Evolutionary conservation across 1,140 invertebrate genomes (phyloP).

Genomic region (Trichogramma pretiosum): DNA sequence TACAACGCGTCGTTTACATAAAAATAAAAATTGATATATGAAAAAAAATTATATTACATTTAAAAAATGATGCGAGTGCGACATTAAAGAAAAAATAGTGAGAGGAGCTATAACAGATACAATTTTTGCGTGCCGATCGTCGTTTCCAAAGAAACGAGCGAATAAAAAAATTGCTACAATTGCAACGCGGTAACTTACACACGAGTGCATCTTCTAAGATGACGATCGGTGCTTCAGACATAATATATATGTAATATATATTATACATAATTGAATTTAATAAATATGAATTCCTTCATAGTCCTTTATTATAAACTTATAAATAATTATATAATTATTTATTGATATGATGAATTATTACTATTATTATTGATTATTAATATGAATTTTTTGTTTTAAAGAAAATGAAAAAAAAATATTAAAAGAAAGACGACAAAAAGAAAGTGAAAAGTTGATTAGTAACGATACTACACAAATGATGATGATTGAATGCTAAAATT

Average conservation of each 20-base stretch:
- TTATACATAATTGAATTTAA: constrained; percentile 36
- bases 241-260: constrained; percentile 46
- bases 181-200: too few species aligned
- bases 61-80: too few species aligned
- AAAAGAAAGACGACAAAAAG: too few species aligned
- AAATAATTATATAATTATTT: constrained; percentile 12
- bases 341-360: constrained; percentile 13
- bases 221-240: constrained; percentile 41
- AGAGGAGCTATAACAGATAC: constrained; percentile 31
- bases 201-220: too few species aligned
- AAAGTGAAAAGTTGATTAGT: constrained; percentile 37
- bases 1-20: constrained; percentile 32
- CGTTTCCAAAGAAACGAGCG: too few species aligned
- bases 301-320: constrained; percentile 32
- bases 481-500: constrained; percentile 2
- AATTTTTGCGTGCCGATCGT: too few species aligned
- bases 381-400: constrained; percentile 38
- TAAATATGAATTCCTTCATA: constrained; percentile 39
- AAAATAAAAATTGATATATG: constrained; percentile 26
- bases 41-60: constrained; percentile 25
- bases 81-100: constrained; percentile 22
- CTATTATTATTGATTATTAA: constrained; percentile 10
- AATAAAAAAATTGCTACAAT: constrained; percentile 32
- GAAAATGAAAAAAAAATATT: too few species aligned
- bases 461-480: too few species aligned